Conservation (phyloP, 1,140 invertebrate species). For the Nasonia giraulti region DNA sequence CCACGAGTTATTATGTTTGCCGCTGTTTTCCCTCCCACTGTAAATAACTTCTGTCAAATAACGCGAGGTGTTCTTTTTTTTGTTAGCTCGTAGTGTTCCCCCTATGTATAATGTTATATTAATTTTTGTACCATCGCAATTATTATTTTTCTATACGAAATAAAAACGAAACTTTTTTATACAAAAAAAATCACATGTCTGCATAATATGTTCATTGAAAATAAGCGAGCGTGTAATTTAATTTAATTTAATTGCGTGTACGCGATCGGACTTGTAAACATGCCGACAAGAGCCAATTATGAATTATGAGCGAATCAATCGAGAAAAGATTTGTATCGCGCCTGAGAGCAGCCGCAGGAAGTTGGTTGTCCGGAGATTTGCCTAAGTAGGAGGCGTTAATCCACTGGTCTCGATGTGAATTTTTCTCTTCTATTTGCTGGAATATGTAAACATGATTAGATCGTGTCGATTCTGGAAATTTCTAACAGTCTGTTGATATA, state of each 20-base stretch:
- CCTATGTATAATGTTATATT: slow-evolving; percentile 31
- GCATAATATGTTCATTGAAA: not conserved
- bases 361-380: not conserved
- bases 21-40: slow-evolving; percentile 19
- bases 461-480: not conserved
- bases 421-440: no score
- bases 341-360: not conserved
- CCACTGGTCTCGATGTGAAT: not conserved
- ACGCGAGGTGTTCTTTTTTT: slow-evolving; percentile 30
- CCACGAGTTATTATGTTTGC: not conserved
- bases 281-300: not conserved
- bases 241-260: not conserved
- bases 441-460: not conserved
- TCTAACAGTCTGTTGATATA: not conserved
- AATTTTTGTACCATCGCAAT: slow-evolving; percentile 47
- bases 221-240: not conserved
- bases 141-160: slow-evolving; percentile 48
- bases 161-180: slow-evolving; percentile 47
- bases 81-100: slow-evolving; percentile 18
- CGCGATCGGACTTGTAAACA: not conserved
- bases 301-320: not conserved
- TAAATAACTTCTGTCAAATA: slow-evolving; percentile 50
- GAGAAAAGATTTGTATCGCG: not conserved
- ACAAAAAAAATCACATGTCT: slow-evolving; percentile 7
- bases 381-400: not conserved